These are phyloP conservation scores for Hoplostethus mediterraneus DNA, from an alignment of 2,797 vertebrate species.

Conservation along the genomic window DNA sequence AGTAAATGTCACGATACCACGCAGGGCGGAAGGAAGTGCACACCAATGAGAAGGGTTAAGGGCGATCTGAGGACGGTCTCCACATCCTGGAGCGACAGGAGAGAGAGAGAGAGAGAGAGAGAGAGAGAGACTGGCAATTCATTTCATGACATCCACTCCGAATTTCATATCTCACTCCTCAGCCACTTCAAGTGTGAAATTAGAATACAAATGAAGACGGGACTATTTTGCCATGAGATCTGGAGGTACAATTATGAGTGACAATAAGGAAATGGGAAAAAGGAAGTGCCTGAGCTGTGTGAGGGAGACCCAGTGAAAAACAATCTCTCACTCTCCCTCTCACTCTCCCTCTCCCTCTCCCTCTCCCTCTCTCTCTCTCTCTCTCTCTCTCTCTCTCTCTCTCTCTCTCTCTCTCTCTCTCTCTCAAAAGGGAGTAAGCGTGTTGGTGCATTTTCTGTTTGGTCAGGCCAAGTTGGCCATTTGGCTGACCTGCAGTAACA, in stretches of 20 bases:
- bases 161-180: conserved; percentile 46
- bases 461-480: too few species aligned
- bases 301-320: not conserved
- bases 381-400: too few species aligned
- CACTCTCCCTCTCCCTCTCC: not conserved
- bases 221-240: conserved; percentile 53
- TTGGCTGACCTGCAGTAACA: too few species aligned
- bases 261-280: conserved; percentile 41
- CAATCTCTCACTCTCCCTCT: too few species aligned
- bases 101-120: not conserved
- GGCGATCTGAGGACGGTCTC: not conserved
- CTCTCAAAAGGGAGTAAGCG: too few species aligned
- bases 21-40: not conserved
- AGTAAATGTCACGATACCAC: not conserved
- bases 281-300: conserved; percentile 12
- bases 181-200: conserved; percentile 52
- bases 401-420: too few species aligned
- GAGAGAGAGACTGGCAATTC: conserved; percentile 7
- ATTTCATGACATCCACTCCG: conserved; percentile 36
- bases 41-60: not conserved
- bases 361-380: too few species aligned
- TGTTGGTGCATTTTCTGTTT: too few species aligned
- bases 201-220: conserved; percentile 52
- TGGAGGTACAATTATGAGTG: conserved; percentile 48
- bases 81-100: not conserved